phyloP scores from a whole-genome alignment of 2,888 invertebrate species.

The Ophonus ardosiacus region DNA sequence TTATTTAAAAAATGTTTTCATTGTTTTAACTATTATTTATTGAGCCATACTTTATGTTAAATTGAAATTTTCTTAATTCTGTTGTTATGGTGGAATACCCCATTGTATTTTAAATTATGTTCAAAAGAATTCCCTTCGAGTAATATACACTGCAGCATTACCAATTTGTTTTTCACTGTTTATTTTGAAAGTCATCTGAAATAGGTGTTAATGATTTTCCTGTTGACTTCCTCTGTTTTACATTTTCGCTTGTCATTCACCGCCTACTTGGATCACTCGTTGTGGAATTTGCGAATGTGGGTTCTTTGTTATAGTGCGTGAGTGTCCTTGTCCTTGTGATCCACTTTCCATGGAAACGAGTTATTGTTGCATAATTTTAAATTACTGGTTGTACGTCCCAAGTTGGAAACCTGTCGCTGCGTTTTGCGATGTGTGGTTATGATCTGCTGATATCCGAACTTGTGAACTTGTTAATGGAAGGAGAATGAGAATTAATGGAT shows the following conservation, averaged over 20 bases:
- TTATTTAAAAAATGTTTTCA: too few species aligned
- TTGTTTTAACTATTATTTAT: too few species aligned
- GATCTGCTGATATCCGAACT: constrained; percentile 9
- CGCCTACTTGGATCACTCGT: constrained; percentile 16
- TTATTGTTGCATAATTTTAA: constrained; percentile 53
- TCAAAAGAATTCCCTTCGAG: too few species aligned
- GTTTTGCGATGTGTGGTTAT: neutral
- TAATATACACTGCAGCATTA: too few species aligned
- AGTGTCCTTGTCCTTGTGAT: constrained; percentile 70
- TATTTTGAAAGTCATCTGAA: neutral
- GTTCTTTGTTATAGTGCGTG: constrained; percentile 6
- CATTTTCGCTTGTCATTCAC: neutral
- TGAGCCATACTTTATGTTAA: too few species aligned
- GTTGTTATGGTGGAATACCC: too few species aligned
- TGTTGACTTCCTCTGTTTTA: neutral
- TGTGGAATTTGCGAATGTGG: constrained; percentile 35
- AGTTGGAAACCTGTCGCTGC: constrained; percentile 40
- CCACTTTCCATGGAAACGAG: constrained; percentile 65
- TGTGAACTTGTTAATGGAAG: neutral
- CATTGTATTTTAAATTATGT: too few species aligned
- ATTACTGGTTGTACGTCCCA: constrained; percentile 18
- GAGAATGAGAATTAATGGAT: constrained; percentile 24
- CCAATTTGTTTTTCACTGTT: too few species aligned
- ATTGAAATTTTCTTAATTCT: too few species aligned
- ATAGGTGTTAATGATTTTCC: constrained; percentile 43